phyloP scores from a whole-genome alignment of 2,797 vertebrate genomes.

The Thalassophryne amazonica region DNA sequence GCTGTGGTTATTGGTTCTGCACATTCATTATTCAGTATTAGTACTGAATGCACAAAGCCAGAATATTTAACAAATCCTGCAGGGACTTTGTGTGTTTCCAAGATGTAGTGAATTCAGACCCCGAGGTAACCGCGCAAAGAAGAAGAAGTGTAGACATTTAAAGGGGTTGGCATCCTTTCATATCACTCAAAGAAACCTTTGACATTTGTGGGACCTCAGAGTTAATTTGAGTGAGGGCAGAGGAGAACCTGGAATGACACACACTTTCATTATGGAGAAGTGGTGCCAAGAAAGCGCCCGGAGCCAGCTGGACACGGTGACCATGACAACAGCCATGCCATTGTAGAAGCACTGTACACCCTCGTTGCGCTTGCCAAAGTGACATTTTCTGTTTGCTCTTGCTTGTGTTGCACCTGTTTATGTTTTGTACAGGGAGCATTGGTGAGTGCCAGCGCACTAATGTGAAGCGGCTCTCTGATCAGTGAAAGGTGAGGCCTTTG shows the following conservation, averaged over 20 bases:
- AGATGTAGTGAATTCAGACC: not conserved
- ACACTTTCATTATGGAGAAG: slow-evolving; percentile 24
- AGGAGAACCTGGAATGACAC: slow-evolving; percentile 34
- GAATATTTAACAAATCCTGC: not conserved
- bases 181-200: slow-evolving; percentile 26
- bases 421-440: slow-evolving; percentile 13
- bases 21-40: slow-evolving; percentile 28
- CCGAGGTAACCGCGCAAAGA: not conserved
- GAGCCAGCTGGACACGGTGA: slow-evolving; percentile 44
- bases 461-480: slow-evolving; percentile 9
- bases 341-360: slow-evolving; percentile 3
- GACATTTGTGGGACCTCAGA: slow-evolving; percentile 32
- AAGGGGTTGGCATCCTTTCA: not conserved
- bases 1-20: slow-evolving; percentile 8
- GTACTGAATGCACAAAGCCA: not conserved
- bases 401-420: slow-evolving; percentile 52
- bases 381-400: slow-evolving; percentile 16
- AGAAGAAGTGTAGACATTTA: not conserved
- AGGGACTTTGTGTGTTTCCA: slow-evolving; percentile 1
- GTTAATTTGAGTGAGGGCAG: slow-evolving; percentile 32
- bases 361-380: slow-evolving; percentile 4
- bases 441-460: slow-evolving; percentile 3
- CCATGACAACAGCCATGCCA: slow-evolving; percentile 1
- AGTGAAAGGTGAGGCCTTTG: slow-evolving; percentile 36
- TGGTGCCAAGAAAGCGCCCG: slow-evolving; percentile 33